Evolutionary conservation across 2,888 invertebrate species (phyloP).

Genomic region (Galeopsomyia nigrocyanea): DNA sequence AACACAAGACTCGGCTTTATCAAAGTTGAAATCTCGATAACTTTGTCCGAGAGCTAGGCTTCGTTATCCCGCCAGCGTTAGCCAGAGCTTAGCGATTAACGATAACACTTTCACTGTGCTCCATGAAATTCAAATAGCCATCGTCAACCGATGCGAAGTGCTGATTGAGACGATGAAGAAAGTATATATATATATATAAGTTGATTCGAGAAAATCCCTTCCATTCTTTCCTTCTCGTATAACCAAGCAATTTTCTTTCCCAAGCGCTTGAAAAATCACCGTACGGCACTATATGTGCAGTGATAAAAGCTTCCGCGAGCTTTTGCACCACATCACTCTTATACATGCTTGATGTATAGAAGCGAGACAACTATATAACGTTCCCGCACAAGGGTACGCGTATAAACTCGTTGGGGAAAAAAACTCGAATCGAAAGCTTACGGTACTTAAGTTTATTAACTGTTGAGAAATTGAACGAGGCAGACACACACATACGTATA

Average conservation of each 20-base stretch:
- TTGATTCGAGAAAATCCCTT: neutral
- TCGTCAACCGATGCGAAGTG: constrained; percentile 10
- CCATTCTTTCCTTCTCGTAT: constrained; percentile 40
- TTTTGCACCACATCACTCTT: constrained; percentile 32
- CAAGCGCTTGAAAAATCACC: constrained; percentile 41
- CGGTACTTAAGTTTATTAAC: no score
- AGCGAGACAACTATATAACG: neutral
- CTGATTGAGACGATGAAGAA: constrained; percentile 29
- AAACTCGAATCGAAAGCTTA: constrained; percentile 12
- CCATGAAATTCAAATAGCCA: constrained; percentile 35
- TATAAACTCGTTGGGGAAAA: constrained; percentile 43
- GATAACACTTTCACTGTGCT: neutral
- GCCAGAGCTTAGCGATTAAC: neutral
- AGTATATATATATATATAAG: neutral
- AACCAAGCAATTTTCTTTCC: constrained; percentile 40
- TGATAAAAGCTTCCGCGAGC: neutral
- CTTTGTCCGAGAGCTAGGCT: no score
- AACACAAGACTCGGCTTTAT: no score
- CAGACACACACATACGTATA: no score
- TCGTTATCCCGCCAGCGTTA: neutral
- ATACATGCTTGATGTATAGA: constrained; percentile 39
- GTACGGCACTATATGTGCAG: neutral
- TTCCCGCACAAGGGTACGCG: no score
- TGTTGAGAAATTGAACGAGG: no score
- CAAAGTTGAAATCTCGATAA: no score